phyloP scores from a whole-genome alignment of 2,113 vertebrate species.

The Podarcis muralis region DNA sequence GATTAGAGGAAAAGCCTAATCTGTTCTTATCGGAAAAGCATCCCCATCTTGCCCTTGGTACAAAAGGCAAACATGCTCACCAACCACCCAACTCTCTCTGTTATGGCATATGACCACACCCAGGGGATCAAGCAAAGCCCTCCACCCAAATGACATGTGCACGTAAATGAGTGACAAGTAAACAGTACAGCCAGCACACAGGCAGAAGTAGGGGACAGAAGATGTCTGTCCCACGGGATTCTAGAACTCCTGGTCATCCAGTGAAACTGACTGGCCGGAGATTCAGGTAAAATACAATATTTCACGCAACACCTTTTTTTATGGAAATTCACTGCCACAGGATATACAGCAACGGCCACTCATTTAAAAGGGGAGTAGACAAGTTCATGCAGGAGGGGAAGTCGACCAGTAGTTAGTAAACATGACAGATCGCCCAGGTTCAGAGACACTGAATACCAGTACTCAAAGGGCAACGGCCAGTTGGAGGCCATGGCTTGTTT shows the following conservation, averaged over 20 bases:
- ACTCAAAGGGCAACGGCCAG: not conserved
- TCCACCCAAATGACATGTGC: slow-evolving; percentile 28
- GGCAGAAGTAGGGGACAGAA: not conserved
- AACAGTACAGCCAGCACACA: slow-evolving; percentile 47
- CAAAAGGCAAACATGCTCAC: not conserved
- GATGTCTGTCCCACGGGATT: not conserved
- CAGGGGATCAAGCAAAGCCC: slow-evolving; percentile 34
- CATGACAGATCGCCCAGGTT: not conserved
- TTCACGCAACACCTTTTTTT: no score
- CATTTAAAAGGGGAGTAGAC: no score
- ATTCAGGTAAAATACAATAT: no score
- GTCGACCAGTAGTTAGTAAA: no score
- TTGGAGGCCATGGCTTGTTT: not conserved
- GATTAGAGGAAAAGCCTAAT: slow-evolving; percentile 63
- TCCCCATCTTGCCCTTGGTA: slow-evolving; percentile 46
- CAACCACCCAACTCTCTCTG: slow-evolving; percentile 32
- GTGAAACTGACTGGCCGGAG: no score
- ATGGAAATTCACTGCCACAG: no score
- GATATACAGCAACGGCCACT: no score
- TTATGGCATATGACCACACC: slow-evolving; percentile 46
- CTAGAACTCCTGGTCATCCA: not conserved
- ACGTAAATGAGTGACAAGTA: slow-evolving; percentile 45
- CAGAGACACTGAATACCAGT: not conserved
- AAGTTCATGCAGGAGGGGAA: no score
- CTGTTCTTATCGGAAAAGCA: slow-evolving; percentile 14